phyloP scores from a whole-genome alignment of 2,113 vertebrate genomes.

The Megaceryle maxima region DNA sequence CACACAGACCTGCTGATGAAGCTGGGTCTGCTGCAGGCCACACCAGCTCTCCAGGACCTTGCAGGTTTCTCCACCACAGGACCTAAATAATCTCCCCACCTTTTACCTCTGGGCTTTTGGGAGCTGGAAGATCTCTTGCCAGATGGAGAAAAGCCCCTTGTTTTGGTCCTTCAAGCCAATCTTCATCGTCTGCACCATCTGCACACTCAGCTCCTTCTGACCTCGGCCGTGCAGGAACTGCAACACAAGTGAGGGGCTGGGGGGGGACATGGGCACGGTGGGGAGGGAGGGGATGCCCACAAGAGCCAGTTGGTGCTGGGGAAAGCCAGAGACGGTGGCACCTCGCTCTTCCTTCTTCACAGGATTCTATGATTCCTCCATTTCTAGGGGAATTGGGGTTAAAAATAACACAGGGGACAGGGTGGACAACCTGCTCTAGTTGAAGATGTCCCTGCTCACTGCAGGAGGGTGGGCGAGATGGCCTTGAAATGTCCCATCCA shows the following conservation, averaged over 20 bases:
- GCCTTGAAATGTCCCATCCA: background rate
- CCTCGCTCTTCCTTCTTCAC: background rate
- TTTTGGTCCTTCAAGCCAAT: slow-evolving; percentile 95
- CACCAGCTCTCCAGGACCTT: background rate
- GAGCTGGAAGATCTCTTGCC: slow-evolving; percentile 97
- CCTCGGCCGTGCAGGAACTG: slow-evolving; percentile 92
- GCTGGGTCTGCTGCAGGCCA: background rate
- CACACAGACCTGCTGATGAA: background rate
- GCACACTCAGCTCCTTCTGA: slow-evolving; percentile 80
- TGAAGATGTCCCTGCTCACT: background rate
- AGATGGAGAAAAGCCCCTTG: slow-evolving; percentile 91
- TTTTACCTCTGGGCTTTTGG: slow-evolving; percentile 84
- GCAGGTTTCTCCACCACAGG: background rate
- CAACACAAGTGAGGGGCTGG: background rate
- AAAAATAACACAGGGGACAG: background rate
- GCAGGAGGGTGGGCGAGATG: background rate
- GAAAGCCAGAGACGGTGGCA: background rate
- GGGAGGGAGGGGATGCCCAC: background rate
- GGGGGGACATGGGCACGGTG: accelerated
- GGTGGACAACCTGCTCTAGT: background rate
- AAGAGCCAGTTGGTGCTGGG: too few species aligned
- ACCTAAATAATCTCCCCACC: background rate
- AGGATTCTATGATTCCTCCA: too few species aligned
- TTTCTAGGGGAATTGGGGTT: accelerated
- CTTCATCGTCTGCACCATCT: slow-evolving; percentile 78